Evolutionary conservation across 2,888 invertebrate species (phyloP).

Genomic region (Sarcophaga subvicina): DNA sequence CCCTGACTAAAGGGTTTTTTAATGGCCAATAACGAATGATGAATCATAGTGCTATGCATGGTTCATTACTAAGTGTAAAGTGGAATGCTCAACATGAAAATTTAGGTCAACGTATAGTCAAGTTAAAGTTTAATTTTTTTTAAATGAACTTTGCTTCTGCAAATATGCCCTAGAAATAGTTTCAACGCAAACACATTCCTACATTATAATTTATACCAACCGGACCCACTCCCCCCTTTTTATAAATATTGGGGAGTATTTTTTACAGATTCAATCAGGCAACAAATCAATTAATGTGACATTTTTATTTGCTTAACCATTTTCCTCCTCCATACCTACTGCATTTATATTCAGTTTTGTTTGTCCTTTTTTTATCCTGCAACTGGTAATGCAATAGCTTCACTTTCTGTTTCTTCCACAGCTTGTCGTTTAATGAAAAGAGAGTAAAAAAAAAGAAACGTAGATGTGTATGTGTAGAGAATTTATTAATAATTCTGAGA

Average conservation of each 20-base stretch:
- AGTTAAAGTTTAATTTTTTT: no score
- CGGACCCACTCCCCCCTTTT: no score
- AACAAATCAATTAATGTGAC: conserved; percentile 50
- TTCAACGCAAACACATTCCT: not conserved
- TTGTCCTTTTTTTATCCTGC: not conserved
- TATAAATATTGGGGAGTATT: no score
- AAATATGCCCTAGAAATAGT: not conserved
- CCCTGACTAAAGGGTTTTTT: no score
- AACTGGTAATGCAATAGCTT: no score
- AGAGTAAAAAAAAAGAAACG: no score
- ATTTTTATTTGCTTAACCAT: conserved; percentile 10
- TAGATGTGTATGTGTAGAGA: not conserved
- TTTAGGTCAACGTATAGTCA: no score
- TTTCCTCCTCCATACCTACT: not conserved
- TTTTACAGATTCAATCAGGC: conserved; percentile 46
- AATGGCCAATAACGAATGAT: no score
- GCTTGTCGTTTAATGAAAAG: not conserved
- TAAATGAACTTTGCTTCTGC: no score
- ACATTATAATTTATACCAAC: not conserved
- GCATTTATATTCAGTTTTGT: not conserved
- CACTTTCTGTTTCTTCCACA: not conserved
- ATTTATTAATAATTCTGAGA: conserved; percentile 17
- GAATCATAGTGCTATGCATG: no score
- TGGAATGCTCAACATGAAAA: no score
- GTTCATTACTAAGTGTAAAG: no score